Evolutionary conservation across 2,888 invertebrate genomes (phyloP), one percentile per base, ranked within the genome.

Genomic region (Erebia palarica): DNA sequence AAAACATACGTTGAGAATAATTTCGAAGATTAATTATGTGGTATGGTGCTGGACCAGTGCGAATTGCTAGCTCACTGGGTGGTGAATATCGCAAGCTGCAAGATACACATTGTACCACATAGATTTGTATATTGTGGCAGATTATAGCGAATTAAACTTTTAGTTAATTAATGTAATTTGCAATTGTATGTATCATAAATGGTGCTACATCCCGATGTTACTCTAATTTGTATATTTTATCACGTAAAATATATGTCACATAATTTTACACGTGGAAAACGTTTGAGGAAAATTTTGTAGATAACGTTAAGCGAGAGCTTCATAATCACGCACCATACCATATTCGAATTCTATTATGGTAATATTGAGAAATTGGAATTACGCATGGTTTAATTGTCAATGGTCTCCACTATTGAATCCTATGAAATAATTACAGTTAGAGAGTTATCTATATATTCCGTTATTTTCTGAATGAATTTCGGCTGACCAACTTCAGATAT

Each of bases 241-340:
- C 14, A n/a, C n/a, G n/a, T n/a, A 51, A n/a, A n/a, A n/a, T 2
- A 51, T 14, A 7, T 51, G 14, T 51, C 2, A 51, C 51, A n/a
- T 51, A 16, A 55, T 55, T 55, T 18, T 55, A 55, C 18, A 55
- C 55, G 55, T 55, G 55, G 18, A 55, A 55, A 55, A 18, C 10
- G 18, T 18, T 55, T 18, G 53, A 53, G 53, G 53, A 53, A 16
- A 53, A 53, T 53, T 13, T 1, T 1, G 16, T 3, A 55, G n/a
- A 16, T 9, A n/a, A 53, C 8, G 1, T 51, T 16, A 53, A n/a
- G 8, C 9, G n/a, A 16, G 53, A 16, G 47, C 47, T 47, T 47
- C 11, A 44, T 44, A 44, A 44, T 44, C 11, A 13, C 16, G 16
- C 49, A 51, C 0, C 14, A 16, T 18, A n/a, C 16, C 55, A 10